phyloP scores from a whole-genome alignment of 2,888 invertebrate genomes.

The Cataglyphis livida region DNA sequence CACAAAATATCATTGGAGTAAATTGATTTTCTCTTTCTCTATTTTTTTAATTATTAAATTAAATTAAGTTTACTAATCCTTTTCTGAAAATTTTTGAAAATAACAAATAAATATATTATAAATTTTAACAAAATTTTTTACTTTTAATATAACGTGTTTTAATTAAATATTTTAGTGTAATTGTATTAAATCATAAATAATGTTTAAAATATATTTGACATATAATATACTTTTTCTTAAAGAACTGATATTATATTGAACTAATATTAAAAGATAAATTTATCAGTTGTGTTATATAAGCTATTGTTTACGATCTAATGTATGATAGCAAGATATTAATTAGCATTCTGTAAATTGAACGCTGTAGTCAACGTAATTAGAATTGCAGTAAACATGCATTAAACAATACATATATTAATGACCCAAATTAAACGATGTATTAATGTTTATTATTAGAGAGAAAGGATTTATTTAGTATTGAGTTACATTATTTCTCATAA shows the following conservation, averaged over 20 bases:
- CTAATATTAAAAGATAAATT: not conserved
- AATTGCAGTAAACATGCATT: not conserved
- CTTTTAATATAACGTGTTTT: not conserved
- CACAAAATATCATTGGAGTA: not conserved
- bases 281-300: not conserved
- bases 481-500: not conserved
- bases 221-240: not conserved
- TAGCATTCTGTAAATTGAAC: conserved; percentile 7
- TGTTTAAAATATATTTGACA: not conserved
- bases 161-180: not conserved
- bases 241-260: not conserved
- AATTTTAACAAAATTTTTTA: not conserved
- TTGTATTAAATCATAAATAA: not conserved
- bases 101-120: not conserved
- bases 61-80: not conserved
- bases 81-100: not conserved
- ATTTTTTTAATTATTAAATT: not conserved
- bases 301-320: not conserved
- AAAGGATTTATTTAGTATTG: not conserved
- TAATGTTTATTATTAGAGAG: conserved; percentile 14
- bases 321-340: conserved; percentile 29
- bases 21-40: not conserved
- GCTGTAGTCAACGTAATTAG: not conserved
- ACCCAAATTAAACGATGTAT: not conserved
- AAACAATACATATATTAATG: not conserved